Evolutionary conservation across 2,888 invertebrate species (phyloP).

Genomic region (Dilophus febrilis): DNA sequence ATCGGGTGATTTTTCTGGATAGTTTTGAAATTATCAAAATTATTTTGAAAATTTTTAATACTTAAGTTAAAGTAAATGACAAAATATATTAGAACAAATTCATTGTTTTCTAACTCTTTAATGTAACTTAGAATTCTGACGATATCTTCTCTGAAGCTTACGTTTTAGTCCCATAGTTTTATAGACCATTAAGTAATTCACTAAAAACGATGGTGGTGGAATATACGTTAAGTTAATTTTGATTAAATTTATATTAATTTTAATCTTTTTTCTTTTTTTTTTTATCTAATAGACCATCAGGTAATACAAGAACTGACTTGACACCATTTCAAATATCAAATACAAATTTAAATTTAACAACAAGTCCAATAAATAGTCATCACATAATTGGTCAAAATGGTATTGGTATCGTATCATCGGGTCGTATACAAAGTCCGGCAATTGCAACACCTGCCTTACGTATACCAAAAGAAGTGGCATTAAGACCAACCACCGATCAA

Average conservation of each 20-base stretch:
- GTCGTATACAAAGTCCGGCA: slow-evolving; percentile 25
- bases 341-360: background rate
- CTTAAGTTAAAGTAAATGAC: no score
- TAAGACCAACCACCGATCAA: slow-evolving; percentile 14
- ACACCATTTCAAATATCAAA: slow-evolving; percentile 19
- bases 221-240: no score
- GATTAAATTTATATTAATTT: no score
- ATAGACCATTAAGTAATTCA: no score
- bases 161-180: no score
- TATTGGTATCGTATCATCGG: slow-evolving; percentile 14
- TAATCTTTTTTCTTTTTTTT: background rate
- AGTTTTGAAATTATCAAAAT: no score
- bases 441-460: slow-evolving; percentile 26
- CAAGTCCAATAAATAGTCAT: slow-evolving; percentile 1
- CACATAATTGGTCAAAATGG: slow-evolving; percentile 6
- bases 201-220: no score
- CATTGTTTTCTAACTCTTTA: no score
- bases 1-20: no score
- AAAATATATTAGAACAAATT: background rate
- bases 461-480: slow-evolving; percentile 27
- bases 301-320: slow-evolving; percentile 31
- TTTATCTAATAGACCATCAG: slow-evolving; percentile 30
- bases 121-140: no score
- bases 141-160: no score
- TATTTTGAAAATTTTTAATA: no score